A percentile compares a stretch with the other conserved stretches of the same genome.
Conservation (phyloP, 1,140 invertebrate species). For the Holcopasites calliopsidis region DNA sequence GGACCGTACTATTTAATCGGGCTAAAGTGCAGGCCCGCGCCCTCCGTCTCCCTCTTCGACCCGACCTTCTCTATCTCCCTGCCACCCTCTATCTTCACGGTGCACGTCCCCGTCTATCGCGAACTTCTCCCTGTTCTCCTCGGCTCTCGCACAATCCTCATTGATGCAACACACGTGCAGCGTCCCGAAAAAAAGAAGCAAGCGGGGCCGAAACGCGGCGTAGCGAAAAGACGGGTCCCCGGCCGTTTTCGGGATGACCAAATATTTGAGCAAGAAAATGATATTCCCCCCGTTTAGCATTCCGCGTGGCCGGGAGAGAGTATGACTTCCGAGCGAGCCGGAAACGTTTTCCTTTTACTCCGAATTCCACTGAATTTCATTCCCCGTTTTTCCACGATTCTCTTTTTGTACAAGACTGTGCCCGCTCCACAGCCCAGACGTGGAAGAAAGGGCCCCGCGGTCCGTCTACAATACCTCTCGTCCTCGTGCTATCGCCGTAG, state of each 20-base stretch:
- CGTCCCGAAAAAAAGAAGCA: conserved; percentile 44
- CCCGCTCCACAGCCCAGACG: not conserved
- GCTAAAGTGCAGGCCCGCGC: conserved; percentile 63
- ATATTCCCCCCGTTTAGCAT: conserved; percentile 57
- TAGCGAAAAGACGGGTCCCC: conserved; percentile 39
- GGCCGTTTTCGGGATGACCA: conserved; percentile 38
- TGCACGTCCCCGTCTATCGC: not conserved
- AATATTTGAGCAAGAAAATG: conserved; percentile 66
- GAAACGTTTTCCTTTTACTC: conserved; percentile 5
- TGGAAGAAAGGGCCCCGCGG: not conserved
- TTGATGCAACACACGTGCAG: conserved; percentile 28
- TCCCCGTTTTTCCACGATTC: not conserved
- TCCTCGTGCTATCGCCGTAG: not conserved
- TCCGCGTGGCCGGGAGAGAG: not conserved
- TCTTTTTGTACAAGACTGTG: conserved; percentile 1
- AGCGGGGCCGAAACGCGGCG: conserved; percentile 40
- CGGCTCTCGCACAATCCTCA: conserved; percentile 15
- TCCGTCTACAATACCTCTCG: conserved; percentile 26
- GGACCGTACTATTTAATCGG: conserved; percentile 68
- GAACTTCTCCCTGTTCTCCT: not conserved
- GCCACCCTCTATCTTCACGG: not conserved
- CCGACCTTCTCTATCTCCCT: not conserved
- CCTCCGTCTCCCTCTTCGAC: conserved; percentile 2
- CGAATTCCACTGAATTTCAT: not conserved
- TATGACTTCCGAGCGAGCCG: conserved; percentile 14